Percentiles rank a stretch among this genome's conserved stretches.
Evolutionary conservation across 2,888 invertebrate species (phyloP).

Genomic region (Epistrophella euchroma): DNA sequence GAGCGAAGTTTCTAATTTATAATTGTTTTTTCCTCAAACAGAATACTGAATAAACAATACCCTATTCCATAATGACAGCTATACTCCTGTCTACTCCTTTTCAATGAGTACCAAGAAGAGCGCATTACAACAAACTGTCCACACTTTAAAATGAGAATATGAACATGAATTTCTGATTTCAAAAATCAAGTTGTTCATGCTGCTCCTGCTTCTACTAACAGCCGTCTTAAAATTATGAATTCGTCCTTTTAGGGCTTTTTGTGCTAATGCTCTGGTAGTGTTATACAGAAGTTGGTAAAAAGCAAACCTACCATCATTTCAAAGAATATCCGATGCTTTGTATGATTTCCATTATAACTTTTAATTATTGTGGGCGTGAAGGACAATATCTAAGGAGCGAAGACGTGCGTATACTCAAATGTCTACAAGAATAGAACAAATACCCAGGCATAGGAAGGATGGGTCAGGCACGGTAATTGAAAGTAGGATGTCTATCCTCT

Average conservation of each 20-base stretch:
- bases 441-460: not conserved
- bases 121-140: slow-evolving; percentile 52
- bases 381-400: slow-evolving; percentile 4
- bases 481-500: not conserved
- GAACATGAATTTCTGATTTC: slow-evolving; percentile 63
- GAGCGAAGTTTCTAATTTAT: not conserved
- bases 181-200: slow-evolving; percentile 31
- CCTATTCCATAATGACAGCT: too few species aligned
- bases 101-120: not conserved
- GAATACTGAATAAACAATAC: slow-evolving; percentile 54
- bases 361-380: slow-evolving; percentile 70
- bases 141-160: slow-evolving; percentile 47
- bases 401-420: slow-evolving; percentile 6
- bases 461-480: not conserved
- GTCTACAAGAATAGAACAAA: not conserved
- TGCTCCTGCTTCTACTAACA: not conserved
- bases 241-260: slow-evolving; percentile 41
- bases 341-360: slow-evolving; percentile 71
- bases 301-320: slow-evolving; percentile 34
- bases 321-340: slow-evolving; percentile 72
- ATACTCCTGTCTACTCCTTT: not conserved
- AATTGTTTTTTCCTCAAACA: not conserved
- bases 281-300: not conserved
- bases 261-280: not conserved
- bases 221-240: slow-evolving; percentile 70